A percentile compares a stretch with the other conserved stretches of the same genome.
Evolutionary conservation across 2,113 vertebrate species (phyloP).

Genomic region (Apteryx owenii): DNA sequence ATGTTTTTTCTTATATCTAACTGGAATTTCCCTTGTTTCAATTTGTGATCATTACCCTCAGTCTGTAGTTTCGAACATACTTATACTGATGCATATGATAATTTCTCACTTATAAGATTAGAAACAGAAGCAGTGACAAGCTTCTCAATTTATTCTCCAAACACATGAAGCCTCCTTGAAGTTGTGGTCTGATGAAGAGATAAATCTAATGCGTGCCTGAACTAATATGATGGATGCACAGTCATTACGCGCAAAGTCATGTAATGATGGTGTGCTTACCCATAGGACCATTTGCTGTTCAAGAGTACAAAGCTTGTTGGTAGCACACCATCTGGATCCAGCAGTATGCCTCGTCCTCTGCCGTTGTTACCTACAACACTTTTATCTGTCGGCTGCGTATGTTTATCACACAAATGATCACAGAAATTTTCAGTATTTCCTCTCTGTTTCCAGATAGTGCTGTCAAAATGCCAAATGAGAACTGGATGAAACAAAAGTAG

Average conservation of each 20-base stretch:
- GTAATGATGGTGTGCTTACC: neutral
- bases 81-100: neutral
- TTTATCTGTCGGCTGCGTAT: neutral
- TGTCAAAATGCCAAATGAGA: neutral
- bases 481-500: neutral
- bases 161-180: neutral
- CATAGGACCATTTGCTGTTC: neutral
- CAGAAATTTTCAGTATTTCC: neutral
- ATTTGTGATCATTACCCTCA: neutral
- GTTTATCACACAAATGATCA: neutral
- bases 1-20: neutral
- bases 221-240: neutral
- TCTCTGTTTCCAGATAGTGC: neutral
- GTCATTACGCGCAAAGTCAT: neutral
- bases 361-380: neutral
- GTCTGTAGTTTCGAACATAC: neutral
- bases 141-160: neutral
- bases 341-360: too few relatives aligned
- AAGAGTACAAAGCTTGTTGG: neutral
- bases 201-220: neutral
- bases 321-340: neutral
- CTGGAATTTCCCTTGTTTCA: neutral
- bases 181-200: neutral
- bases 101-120: neutral
- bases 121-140: neutral